phyloP scores from a whole-genome alignment of 2,113 vertebrate species.

The Petroica traversi region DNA sequence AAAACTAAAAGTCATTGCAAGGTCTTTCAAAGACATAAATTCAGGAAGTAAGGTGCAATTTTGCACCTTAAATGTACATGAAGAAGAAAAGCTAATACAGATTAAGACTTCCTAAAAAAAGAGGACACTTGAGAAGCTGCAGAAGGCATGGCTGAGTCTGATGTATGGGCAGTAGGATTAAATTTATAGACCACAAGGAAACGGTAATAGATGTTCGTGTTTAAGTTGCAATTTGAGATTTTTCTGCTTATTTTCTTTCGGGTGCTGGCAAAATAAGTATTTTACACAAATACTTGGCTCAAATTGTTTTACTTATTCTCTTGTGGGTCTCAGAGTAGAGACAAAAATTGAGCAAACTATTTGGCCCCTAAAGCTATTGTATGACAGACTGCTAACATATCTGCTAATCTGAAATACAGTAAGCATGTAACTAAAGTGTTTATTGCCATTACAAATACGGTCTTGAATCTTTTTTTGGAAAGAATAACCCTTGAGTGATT shows the following conservation, averaged over 20 bases:
- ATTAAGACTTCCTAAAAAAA: not conserved
- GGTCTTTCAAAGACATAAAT: not conserved
- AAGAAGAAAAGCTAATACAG: not conserved
- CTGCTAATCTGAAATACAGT: slow-evolving; percentile 50
- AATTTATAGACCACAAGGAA: not conserved
- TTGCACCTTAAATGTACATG: not conserved
- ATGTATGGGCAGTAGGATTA: not conserved
- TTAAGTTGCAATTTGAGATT: slow-evolving; percentile 48
- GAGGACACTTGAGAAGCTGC: not conserved
- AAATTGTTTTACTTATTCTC: not conserved
- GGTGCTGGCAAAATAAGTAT: slow-evolving; percentile 20
- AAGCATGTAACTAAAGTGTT: slow-evolving; percentile 1
- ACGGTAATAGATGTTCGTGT: not conserved
- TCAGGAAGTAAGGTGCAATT: not conserved
- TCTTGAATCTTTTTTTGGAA: not conserved
- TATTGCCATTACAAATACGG: slow-evolving; percentile 20
- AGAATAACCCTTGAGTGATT: not conserved
- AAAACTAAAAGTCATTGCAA: not conserved
- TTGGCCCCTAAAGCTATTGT: slow-evolving; percentile 6
- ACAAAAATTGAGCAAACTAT: not conserved
- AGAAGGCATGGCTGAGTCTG: not conserved
- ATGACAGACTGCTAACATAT: slow-evolving; percentile 16
- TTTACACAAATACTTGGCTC: slow-evolving; percentile 31
- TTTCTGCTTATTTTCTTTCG: slow-evolving; percentile 45
- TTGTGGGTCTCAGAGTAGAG: not conserved